These are phyloP conservation scores for Hystrix cristata DNA, from an alignment of 2,113 vertebrate genomes.

Conservation along the genomic window DNA sequence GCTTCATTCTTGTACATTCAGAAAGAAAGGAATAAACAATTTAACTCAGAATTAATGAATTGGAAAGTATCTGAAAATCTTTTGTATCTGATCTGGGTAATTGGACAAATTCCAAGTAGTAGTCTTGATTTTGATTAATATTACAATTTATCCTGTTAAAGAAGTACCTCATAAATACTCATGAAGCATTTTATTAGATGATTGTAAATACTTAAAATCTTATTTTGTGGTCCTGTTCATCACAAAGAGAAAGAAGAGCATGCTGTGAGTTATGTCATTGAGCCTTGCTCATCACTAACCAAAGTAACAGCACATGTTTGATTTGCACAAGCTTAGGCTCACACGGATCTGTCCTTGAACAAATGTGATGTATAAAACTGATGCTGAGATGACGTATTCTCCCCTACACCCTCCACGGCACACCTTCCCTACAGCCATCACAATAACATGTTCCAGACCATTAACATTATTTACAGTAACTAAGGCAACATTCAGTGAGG, in stretches of 20 bases:
- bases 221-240: conserved; percentile 86
- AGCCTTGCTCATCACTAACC: background rate
- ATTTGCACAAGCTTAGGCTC: background rate
- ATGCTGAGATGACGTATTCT: background rate
- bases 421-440: background rate
- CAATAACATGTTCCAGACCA: background rate
- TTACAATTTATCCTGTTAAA: conserved; percentile 88
- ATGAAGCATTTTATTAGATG: conserved; percentile 90
- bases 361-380: background rate
- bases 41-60: conserved; percentile 85
- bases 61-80: conserved; percentile 87
- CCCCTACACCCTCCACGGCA: too few species aligned
- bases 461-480: background rate
- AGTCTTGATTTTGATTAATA: conserved; percentile 90
- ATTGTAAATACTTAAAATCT: conserved; percentile 91
- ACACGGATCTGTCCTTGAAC: background rate
- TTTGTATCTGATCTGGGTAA: conserved; percentile 83
- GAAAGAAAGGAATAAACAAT: conserved; percentile 86
- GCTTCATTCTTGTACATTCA: conserved; percentile 81
- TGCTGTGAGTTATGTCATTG: conserved; percentile 22
- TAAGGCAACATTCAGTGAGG: background rate
- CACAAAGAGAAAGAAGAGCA: conserved; percentile 60
- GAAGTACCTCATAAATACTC: conserved; percentile 90
- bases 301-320: conserved; percentile 24
- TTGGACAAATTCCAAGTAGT: conserved; percentile 85